Conservation (phyloP, 2,888 invertebrate species). For the Drosophila lutescens region DNA sequence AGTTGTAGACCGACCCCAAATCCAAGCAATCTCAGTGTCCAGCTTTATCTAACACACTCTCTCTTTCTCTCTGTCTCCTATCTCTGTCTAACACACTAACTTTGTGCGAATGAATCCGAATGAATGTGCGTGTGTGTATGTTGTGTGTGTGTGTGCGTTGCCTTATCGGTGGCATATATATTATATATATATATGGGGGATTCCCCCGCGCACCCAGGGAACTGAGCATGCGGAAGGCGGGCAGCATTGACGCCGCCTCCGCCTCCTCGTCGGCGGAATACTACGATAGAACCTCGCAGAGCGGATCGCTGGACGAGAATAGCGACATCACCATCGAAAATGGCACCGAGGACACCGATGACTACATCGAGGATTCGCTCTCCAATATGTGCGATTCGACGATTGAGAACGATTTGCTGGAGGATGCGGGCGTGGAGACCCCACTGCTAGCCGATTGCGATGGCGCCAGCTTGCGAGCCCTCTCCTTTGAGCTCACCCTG, state of each 20-base stretch:
- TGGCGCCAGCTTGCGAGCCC: constrained; percentile 35
- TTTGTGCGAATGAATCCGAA: constrained; percentile 18
- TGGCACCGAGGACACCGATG: constrained; percentile 80
- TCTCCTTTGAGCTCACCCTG: constrained; percentile 59
- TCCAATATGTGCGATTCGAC: constrained; percentile 80
- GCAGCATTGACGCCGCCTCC: constrained; percentile 74
- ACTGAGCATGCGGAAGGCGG: constrained; percentile 59
- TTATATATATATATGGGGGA: constrained; percentile 2
- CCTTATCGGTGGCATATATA: constrained; percentile 7
- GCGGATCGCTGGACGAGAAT: constrained; percentile 83
- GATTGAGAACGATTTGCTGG: constrained; percentile 62
- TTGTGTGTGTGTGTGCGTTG: constrained; percentile 18
- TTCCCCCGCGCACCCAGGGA: constrained; percentile 18
- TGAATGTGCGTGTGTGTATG: constrained; percentile 18
- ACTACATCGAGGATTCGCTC: constrained; percentile 81
- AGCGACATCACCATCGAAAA: constrained; percentile 83
- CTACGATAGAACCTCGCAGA: constrained; percentile 74
- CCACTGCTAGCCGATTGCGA: constrained; percentile 46
- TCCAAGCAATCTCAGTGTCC: constrained; percentile 25
- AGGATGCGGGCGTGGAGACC: constrained; percentile 17
- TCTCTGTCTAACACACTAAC: constrained; percentile 29
- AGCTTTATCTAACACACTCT: constrained; percentile 68
- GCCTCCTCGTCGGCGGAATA: constrained; percentile 72
- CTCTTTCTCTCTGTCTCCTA: constrained; percentile 24
- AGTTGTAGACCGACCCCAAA: neutral